Conservation (phyloP, 2,797 vertebrate genomes). For the Malacoraja senta region DNA sequence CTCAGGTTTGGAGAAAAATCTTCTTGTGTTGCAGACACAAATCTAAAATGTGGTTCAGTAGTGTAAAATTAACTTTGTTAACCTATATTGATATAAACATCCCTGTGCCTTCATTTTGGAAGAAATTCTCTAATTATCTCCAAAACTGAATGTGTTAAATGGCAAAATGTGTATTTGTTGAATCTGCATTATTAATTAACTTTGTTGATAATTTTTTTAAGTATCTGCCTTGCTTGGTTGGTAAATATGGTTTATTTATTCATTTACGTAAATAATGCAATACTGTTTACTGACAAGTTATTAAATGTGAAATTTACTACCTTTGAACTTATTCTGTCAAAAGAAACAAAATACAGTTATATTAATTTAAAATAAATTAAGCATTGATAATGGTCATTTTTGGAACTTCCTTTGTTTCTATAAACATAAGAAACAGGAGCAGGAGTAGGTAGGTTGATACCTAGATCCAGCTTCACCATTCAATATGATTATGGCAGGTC, state of each 20-base stretch:
- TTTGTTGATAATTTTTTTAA: background rate
- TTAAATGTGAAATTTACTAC: background rate
- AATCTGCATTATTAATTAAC: background rate
- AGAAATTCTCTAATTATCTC: background rate
- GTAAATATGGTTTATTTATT: slow-evolving; percentile 22
- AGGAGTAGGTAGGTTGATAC: no score
- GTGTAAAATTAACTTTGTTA: background rate
- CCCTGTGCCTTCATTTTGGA: slow-evolving; percentile 30
- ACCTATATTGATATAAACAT: background rate
- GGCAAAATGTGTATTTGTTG: background rate
- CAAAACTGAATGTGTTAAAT: slow-evolving; percentile 25
- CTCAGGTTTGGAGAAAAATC: no score
- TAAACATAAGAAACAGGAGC: no score
- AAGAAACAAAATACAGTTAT: background rate
- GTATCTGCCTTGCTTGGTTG: background rate
- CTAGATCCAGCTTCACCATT: no score
- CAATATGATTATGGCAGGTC: no score
- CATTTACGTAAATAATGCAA: background rate
- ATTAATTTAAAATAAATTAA: slow-evolving; percentile 1
- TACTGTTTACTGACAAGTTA: background rate
- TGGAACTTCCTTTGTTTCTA: background rate
- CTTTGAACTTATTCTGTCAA: background rate
- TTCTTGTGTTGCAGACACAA: background rate
- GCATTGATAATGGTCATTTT: background rate
- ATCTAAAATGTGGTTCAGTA: background rate